These are phyloP conservation scores for Tenthredo scrophulariae DNA, from an alignment of 2,888 invertebrate genomes.

Conservation along the genomic window DNA sequence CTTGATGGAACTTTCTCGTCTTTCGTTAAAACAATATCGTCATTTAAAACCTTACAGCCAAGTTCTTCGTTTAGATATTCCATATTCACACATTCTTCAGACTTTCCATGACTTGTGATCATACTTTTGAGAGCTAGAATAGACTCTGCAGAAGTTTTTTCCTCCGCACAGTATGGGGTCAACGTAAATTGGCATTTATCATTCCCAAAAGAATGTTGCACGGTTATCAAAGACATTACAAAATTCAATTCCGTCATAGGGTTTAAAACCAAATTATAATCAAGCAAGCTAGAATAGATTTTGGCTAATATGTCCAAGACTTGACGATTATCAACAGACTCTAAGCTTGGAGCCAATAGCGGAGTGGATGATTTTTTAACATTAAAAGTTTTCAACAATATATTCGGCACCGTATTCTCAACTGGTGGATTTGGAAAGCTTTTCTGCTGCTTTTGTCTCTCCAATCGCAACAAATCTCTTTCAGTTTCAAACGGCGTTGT, in stretches of 20 bases:
- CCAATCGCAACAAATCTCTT: constrained; percentile 67
- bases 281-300: constrained; percentile 82
- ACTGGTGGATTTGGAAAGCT: constrained; percentile 54
- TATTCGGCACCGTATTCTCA: constrained; percentile 43
- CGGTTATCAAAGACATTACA: constrained; percentile 83
- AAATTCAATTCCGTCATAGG: constrained; percentile 86
- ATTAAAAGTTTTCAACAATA: constrained; percentile 54
- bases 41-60: constrained; percentile 63
- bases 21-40: constrained; percentile 48
- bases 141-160: neutral
- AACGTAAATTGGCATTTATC: neutral
- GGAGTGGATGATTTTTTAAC: constrained; percentile 57
- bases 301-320: constrained; percentile 81
- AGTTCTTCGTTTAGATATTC: constrained; percentile 63
- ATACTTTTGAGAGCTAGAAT: neutral
- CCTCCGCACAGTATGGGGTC: neutral
- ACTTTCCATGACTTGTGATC: neutral
- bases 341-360: constrained; percentile 77
- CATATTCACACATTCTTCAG: constrained; percentile 21
- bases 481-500: constrained; percentile 67
- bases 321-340: constrained; percentile 79
- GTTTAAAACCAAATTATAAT: constrained; percentile 83
- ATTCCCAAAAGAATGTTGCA: constrained; percentile 71
- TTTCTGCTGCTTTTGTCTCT: constrained; percentile 68
- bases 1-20: neutral